Percentiles rank a stretch among this genome's conserved stretches.
These are phyloP conservation scores for Cephus pulcher DNA, from an alignment of 2,888 invertebrate genomes.

Conservation along the genomic window DNA sequence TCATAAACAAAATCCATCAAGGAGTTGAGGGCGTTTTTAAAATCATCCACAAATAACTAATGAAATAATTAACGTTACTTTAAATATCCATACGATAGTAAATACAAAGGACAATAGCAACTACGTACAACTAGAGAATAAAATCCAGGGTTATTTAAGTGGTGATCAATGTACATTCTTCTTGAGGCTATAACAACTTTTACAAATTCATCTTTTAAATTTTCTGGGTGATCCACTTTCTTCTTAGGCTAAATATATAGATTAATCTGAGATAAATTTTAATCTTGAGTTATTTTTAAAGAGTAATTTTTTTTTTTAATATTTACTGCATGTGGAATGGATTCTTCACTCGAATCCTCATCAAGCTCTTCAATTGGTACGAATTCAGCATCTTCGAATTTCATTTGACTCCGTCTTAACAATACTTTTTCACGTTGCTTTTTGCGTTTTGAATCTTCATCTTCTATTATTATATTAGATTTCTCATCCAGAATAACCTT, in stretches of 20 bases:
- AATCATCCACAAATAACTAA: constrained; percentile 50
- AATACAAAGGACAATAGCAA: background rate
- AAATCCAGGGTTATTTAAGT: constrained; percentile 57
- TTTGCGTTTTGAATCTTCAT: constrained; percentile 38
- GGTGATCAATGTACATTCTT: constrained; percentile 51
- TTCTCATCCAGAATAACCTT: constrained; percentile 48
- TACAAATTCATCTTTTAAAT: constrained; percentile 45
- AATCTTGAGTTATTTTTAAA: background rate
- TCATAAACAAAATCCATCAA: constrained; percentile 39
- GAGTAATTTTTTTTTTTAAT: background rate
- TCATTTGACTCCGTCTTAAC: constrained; percentile 28
- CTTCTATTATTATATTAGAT: constrained; percentile 44
- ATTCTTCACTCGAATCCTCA: constrained; percentile 43
- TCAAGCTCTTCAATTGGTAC: constrained; percentile 20
- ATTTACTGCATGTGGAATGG: constrained; percentile 24
- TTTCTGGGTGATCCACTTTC: constrained; percentile 24
- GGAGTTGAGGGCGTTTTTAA: constrained; percentile 33
- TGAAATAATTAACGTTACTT: background rate
- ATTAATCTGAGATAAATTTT: background rate
- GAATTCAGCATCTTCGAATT: constrained; percentile 11
- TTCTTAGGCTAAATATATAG: constrained; percentile 20
- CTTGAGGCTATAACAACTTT: constrained; percentile 50
- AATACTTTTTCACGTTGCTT: constrained; percentile 35
- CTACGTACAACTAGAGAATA: constrained; percentile 53
- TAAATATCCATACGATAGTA: background rate